phyloP scores from a whole-genome alignment of 1,140 invertebrate species.

The Arion vulgaris region DNA sequence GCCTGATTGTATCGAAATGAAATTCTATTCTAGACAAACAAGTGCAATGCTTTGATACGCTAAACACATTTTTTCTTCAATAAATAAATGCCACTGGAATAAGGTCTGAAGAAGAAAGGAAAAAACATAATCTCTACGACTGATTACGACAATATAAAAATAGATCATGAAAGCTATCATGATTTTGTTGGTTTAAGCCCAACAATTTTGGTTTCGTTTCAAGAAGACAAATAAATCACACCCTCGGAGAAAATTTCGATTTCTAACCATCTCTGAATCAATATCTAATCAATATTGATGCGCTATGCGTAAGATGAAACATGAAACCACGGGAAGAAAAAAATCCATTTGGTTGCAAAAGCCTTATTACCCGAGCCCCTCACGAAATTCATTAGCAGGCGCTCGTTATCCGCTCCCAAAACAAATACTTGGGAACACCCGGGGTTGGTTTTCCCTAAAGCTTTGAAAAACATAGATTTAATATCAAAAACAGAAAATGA shows the following conservation, averaged over 20 bases:
- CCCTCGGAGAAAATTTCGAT: background rate
- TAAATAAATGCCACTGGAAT: no score
- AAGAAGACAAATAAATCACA: no score
- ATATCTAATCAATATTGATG: background rate
- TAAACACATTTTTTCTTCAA: no score
- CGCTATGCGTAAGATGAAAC: background rate
- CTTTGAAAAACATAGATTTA: background rate
- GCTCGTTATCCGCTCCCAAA: slow-evolving; percentile 1
- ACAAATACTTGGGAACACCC: background rate
- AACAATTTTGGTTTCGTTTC: no score
- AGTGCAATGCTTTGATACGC: no score
- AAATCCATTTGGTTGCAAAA: background rate
- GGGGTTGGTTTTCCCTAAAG: background rate
- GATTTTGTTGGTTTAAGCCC: no score
- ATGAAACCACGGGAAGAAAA: background rate
- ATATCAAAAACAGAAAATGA: background rate
- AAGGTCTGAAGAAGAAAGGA: no score
- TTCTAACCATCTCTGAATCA: background rate
- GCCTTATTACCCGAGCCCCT: slow-evolving; percentile 7
- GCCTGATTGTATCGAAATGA: no score
- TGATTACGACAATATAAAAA: no score
- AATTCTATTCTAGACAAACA: no score
- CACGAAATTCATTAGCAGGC: slow-evolving; percentile 23
- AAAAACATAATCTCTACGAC: no score
- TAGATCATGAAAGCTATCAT: no score